phyloP scores from a whole-genome alignment of 2,113 vertebrate species.

The Nannospalax galili region DNA sequence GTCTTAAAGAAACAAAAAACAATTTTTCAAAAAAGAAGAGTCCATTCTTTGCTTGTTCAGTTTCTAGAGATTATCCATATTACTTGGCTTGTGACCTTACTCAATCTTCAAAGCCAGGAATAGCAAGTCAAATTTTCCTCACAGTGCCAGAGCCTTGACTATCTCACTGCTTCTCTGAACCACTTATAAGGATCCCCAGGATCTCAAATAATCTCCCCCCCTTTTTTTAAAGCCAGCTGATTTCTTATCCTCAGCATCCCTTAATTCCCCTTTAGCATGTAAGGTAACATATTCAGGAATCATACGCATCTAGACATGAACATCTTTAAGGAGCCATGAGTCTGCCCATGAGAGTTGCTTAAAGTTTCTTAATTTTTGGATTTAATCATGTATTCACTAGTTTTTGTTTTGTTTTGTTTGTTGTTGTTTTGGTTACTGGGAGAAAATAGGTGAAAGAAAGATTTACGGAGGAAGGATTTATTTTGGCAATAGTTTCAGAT shows the following conservation, averaged over 20 bases:
- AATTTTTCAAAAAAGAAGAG: too few species aligned
- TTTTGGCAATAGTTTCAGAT: neutral
- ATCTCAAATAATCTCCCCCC: neutral
- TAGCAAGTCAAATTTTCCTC: neutral
- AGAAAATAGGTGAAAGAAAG: neutral
- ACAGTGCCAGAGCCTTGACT: neutral
- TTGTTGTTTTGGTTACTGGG: neutral
- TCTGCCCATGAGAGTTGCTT: neutral
- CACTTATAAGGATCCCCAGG: neutral
- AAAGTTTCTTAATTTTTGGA: neutral
- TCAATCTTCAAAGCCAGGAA: slow-evolving; percentile 5
- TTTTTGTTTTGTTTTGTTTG: too few species aligned
- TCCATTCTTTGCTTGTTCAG: neutral
- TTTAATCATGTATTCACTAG: neutral
- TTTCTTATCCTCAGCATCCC: neutral
- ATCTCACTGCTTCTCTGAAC: neutral
- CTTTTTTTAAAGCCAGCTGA: neutral
- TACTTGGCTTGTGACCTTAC: neutral
- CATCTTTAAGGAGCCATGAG: neutral
- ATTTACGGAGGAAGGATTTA: neutral
- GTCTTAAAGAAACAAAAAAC: too few species aligned
- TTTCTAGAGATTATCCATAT: neutral
- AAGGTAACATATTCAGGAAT: neutral
- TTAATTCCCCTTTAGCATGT: neutral
- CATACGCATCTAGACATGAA: neutral